Conservation (phyloP, 2,888 invertebrate genomes). For the Aphodius sticticus region DNA sequence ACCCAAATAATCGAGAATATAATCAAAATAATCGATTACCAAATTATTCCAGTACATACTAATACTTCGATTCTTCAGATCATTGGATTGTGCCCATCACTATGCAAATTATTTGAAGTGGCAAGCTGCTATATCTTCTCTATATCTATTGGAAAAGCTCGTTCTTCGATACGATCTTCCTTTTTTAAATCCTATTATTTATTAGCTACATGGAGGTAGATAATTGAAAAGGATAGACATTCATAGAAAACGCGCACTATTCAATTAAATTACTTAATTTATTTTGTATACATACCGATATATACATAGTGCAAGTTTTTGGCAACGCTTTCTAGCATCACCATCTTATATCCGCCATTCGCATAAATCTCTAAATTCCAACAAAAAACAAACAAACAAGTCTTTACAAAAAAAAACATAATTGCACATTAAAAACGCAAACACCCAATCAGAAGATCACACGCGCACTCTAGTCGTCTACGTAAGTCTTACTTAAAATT, state of each 20-base stretch:
- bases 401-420: conserved; percentile 20
- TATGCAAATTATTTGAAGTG: too few relatives aligned
- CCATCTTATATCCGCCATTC: not conserved
- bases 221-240: not conserved
- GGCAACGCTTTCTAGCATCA: not conserved
- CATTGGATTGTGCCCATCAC: too few relatives aligned
- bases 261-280: conserved; percentile 21
- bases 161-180: too few relatives aligned
- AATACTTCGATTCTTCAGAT: too few relatives aligned
- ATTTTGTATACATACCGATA: conserved; percentile 21
- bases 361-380: not conserved
- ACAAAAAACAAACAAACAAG: not conserved
- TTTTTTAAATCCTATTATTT: too few relatives aligned
- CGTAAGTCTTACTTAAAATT: not conserved
- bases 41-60: too few relatives aligned
- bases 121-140: too few relatives aligned
- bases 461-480: not conserved
- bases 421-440: not conserved
- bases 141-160: too few relatives aligned
- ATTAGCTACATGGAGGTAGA: too few relatives aligned
- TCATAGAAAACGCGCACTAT: not conserved
- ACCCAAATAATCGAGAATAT: too few relatives aligned
- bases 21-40: too few relatives aligned
- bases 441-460: not conserved
- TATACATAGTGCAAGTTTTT: conserved; percentile 13